Conservation (phyloP, 2,888 invertebrate species). For the Loripinus fragilis region DNA sequence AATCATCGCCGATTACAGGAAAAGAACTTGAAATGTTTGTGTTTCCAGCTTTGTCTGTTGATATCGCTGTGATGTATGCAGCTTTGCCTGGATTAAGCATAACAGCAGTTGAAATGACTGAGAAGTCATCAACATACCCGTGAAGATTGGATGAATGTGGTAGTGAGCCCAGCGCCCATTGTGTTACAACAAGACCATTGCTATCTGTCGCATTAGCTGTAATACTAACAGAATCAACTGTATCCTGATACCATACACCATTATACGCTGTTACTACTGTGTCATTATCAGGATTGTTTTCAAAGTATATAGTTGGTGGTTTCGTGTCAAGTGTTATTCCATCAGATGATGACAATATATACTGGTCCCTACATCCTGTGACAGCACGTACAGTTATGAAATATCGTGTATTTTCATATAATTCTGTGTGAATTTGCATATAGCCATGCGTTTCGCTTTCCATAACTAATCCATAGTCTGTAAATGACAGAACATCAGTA, state of each 20-base stretch:
- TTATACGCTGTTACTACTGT: neutral
- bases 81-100: slow-evolving; percentile 43
- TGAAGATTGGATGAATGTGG: slow-evolving; percentile 32
- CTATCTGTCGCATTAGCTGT: slow-evolving; percentile 37
- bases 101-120: slow-evolving; percentile 28
- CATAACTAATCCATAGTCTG: slow-evolving; percentile 63
- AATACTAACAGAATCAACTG: slow-evolving; percentile 29
- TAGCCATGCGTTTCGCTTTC: slow-evolving; percentile 54
- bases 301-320: slow-evolving; percentile 29
- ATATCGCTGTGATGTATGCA: slow-evolving; percentile 37
- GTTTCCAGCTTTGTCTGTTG: slow-evolving; percentile 54
- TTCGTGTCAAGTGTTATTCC: slow-evolving; percentile 59
- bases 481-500: slow-evolving; percentile 61
- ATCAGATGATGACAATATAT: slow-evolving; percentile 66
- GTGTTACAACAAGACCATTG: slow-evolving; percentile 3
- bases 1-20: slow-evolving; percentile 50
- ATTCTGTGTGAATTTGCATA: slow-evolving; percentile 54
- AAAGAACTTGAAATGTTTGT: slow-evolving; percentile 15
- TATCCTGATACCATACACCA: slow-evolving; percentile 37
- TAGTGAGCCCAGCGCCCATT: slow-evolving; percentile 40
- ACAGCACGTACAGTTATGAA: slow-evolving; percentile 62
- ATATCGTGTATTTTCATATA: slow-evolving; percentile 54
- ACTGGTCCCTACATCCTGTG: slow-evolving; percentile 65
- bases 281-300: slow-evolving; percentile 7
- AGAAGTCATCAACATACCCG: slow-evolving; percentile 11